phyloP scores from a whole-genome alignment of 2,888 invertebrate genomes.

The Caenorhabditis sulstoni region DNA sequence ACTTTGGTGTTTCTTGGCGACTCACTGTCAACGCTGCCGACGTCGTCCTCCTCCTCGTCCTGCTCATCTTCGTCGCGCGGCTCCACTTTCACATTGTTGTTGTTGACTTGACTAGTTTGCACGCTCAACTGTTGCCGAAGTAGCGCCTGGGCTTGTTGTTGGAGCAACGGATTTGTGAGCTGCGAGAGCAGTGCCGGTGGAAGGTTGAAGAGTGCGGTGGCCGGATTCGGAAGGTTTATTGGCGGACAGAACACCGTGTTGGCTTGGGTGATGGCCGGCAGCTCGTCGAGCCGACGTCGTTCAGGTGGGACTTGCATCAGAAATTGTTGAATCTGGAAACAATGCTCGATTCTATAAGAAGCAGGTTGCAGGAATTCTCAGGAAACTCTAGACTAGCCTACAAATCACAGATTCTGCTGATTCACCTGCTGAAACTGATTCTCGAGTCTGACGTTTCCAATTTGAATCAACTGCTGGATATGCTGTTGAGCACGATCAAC shows the following conservation, averaged over 20 bases:
- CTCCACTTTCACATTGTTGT: conserved; percentile 54
- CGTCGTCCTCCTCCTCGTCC: conserved; percentile 65
- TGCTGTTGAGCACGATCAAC: conserved; percentile 54
- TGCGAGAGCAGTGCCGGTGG: conserved; percentile 51
- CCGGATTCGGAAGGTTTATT: conserved; percentile 22
- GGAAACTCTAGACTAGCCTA: too few relatives aligned
- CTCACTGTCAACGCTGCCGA: conserved; percentile 48
- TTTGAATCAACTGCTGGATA: conserved; percentile 50
- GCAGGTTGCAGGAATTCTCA: too few relatives aligned
- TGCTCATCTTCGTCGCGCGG: conserved; percentile 46
- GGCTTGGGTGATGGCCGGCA: conserved; percentile 37
- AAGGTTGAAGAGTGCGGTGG: conserved; percentile 27
- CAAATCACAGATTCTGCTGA: conserved; percentile 15
- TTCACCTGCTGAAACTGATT: conserved; percentile 54
- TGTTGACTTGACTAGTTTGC: conserved; percentile 50
- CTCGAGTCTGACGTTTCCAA: conserved; percentile 51
- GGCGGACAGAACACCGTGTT: conserved; percentile 45
- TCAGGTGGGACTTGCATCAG: conserved; percentile 48
- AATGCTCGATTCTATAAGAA: neutral
- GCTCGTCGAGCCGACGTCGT: conserved; percentile 39
- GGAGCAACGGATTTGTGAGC: conserved; percentile 58
- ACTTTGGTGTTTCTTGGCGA: neutral
- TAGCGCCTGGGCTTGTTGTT: conserved; percentile 61
- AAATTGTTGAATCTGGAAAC: conserved; percentile 41
- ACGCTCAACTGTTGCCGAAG: conserved; percentile 56